Evolutionary conservation across 2,888 invertebrate genomes (phyloP).

Genomic region (Myopa testacea): DNA sequence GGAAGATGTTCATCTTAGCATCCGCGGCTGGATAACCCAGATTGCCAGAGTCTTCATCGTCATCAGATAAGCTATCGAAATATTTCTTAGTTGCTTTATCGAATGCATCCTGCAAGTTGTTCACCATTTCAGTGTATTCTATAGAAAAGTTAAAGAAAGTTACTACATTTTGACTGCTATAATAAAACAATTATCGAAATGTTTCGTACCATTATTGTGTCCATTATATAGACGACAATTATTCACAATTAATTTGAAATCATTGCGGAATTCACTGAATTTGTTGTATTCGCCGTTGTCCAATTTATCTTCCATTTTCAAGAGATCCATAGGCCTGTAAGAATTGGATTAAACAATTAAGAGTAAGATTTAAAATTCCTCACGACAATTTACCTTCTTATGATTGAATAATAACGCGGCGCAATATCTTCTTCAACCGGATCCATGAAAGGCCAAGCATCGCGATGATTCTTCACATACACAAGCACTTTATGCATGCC

Average conservation of each 20-base stretch:
- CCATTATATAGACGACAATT: constrained; percentile 95
- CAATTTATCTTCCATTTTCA: constrained; percentile 87
- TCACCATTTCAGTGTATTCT: constrained; percentile 92
- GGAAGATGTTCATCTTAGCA: constrained; percentile 68
- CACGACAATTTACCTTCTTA: constrained; percentile 69
- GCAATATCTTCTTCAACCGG: constrained; percentile 94
- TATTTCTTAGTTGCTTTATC: constrained; percentile 85
- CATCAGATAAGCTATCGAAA: constrained; percentile 84
- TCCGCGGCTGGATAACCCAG: constrained; percentile 73
- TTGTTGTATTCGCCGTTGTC: constrained; percentile 84
- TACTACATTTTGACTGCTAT: neutral
- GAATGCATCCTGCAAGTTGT: constrained; percentile 84
- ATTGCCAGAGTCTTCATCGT: constrained; percentile 83
- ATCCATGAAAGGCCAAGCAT: constrained; percentile 95
- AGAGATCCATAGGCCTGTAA: constrained; percentile 85
- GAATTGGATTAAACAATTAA: neutral
- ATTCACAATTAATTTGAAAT: constrained; percentile 91
- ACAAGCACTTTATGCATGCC: constrained; percentile 94
- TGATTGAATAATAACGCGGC: constrained; percentile 83
- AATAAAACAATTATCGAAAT: neutral
- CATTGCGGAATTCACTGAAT: constrained; percentile 84
- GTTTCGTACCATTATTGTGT: constrained; percentile 83
- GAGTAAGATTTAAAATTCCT: neutral
- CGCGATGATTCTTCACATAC: constrained; percentile 86
- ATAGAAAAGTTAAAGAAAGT: constrained; percentile 53